Evolutionary conservation across 2,113 vertebrate genomes (phyloP).

Genomic region (Reinhardtius hippoglossoides): DNA sequence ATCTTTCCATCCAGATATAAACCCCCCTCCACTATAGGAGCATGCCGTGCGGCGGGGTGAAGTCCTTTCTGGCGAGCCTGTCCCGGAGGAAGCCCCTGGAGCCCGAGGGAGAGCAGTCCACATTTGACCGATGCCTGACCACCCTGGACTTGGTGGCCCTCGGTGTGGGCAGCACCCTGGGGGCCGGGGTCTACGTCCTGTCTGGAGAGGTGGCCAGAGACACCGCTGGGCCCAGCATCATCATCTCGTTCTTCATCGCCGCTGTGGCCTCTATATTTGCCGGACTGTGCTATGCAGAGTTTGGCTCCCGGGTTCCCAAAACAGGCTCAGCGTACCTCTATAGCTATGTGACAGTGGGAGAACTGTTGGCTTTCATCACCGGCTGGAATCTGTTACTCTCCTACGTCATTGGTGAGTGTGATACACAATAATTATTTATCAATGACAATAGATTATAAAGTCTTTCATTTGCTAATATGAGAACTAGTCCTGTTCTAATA

Average conservation of each 20-base stretch:
- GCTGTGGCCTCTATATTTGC: conserved; percentile 86
- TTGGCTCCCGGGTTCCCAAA: conserved; percentile 86
- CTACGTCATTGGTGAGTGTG: conserved; percentile 85
- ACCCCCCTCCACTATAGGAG: conserved; percentile 28
- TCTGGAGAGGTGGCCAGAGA: conserved; percentile 88
- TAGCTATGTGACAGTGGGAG: conserved; percentile 88
- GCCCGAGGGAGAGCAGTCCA: conserved; percentile 72
- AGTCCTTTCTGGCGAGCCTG: conserved; percentile 71
- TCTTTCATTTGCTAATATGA: background rate
- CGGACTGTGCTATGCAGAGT: conserved; percentile 88
- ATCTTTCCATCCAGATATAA: conserved; percentile 4
- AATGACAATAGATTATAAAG: background rate
- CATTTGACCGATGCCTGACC: conserved; percentile 85
- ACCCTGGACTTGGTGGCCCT: conserved; percentile 85
- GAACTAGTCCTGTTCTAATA: background rate
- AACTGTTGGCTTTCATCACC: conserved; percentile 88
- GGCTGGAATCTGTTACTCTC: conserved; percentile 92
- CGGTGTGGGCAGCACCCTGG: conserved; percentile 89
- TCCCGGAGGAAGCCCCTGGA: conserved; percentile 82
- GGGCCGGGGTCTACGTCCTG: conserved; percentile 88
- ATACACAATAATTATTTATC: background rate
- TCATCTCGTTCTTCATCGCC: conserved; percentile 89
- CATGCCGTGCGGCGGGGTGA: conserved; percentile 48
- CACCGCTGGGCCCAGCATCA: conserved; percentile 85
- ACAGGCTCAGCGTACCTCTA: conserved; percentile 90